Percentiles rank a stretch among this genome's conserved stretches.
These are phyloP conservation scores for Ormyrus nitidulus DNA, from an alignment of 2,888 invertebrate species.

Conservation along the genomic window DNA sequence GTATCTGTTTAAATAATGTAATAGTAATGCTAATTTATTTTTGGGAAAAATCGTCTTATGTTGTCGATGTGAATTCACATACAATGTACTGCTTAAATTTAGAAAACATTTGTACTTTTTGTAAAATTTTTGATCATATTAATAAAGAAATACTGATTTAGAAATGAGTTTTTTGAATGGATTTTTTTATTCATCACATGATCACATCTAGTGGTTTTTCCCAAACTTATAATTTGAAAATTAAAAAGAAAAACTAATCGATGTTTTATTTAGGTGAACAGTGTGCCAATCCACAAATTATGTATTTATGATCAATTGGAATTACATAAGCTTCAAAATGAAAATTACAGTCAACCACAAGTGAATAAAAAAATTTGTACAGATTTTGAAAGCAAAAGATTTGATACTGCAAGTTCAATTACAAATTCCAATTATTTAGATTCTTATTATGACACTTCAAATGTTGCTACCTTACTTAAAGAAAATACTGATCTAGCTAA, in stretches of 20 bases:
- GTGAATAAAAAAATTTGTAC: too few species aligned
- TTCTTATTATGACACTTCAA: conserved; percentile 13
- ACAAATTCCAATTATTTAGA: conserved; percentile 1
- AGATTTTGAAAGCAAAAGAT: too few species aligned
- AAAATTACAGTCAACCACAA: too few species aligned
- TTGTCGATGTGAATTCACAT: conserved; percentile 40
- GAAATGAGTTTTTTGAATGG: conserved; percentile 1
- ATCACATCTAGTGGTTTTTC: conserved; percentile 64
- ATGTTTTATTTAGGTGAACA: conserved; percentile 22
- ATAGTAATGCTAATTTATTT: not conserved
- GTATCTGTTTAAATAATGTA: too few species aligned
- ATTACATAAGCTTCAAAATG: not conserved
- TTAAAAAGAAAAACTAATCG: conserved; percentile 3
- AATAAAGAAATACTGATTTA: conserved; percentile 37
- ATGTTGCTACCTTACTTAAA: conserved; percentile 34
- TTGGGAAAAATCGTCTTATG: conserved; percentile 63
- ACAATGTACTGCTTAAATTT: conserved; percentile 7
- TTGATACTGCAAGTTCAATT: conserved; percentile 6
- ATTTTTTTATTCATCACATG: not conserved
- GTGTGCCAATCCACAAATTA: conserved; percentile 34
- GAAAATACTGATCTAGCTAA: conserved; percentile 37
- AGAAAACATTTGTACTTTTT: conserved; percentile 18
- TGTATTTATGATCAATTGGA: conserved; percentile 37
- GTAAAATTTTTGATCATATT: conserved; percentile 19
- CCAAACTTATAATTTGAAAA: conserved; percentile 51